phyloP scores from a whole-genome alignment of 2,113 vertebrate genomes.

The Pachypanchax playfairii region DNA sequence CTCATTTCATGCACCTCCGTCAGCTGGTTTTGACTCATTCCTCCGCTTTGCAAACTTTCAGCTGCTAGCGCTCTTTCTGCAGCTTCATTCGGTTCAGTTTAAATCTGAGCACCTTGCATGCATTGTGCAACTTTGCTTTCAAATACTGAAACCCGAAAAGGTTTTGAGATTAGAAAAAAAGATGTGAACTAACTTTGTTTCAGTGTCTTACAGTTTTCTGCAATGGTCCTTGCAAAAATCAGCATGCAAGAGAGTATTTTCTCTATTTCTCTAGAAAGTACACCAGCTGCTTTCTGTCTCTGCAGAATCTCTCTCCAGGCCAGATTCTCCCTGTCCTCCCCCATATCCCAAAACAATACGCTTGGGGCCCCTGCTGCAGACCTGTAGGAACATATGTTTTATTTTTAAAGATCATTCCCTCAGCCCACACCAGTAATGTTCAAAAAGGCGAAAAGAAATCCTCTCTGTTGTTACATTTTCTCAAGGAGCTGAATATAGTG shows the following conservation, averaged over 20 bases:
- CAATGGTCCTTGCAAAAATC: not conserved
- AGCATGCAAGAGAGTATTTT: slow-evolving; percentile 6
- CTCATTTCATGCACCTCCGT: slow-evolving; percentile 63
- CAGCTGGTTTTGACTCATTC: slow-evolving; percentile 71
- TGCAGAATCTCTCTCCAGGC: slow-evolving; percentile 48
- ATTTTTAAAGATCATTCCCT: slow-evolving; percentile 79
- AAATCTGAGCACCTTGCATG: too few relatives aligned
- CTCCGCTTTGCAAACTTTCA: slow-evolving; percentile 44
- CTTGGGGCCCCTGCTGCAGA: slow-evolving; percentile 70
- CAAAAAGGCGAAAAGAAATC: slow-evolving; percentile 42
- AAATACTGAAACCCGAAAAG: slow-evolving; percentile 9
- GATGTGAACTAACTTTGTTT: not conserved
- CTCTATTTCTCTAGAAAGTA: slow-evolving; percentile 35
- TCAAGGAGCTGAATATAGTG: slow-evolving; percentile 40
- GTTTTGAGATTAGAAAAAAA: slow-evolving; percentile 3
- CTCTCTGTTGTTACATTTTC: slow-evolving; percentile 57
- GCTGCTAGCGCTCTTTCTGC: not conserved
- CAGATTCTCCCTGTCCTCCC: slow-evolving; percentile 69
- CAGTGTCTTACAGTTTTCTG: not conserved
- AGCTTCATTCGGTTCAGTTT: slow-evolving; percentile 7
- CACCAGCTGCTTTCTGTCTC: slow-evolving; percentile 40
- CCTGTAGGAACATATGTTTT: slow-evolving; percentile 79
- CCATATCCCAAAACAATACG: slow-evolving; percentile 78
- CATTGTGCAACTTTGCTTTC: not conserved
- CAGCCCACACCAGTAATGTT: slow-evolving; percentile 59